These are phyloP conservation scores for Heliconius congener DNA, from an alignment of 1,140 invertebrate genomes.

Conservation along the genomic window DNA sequence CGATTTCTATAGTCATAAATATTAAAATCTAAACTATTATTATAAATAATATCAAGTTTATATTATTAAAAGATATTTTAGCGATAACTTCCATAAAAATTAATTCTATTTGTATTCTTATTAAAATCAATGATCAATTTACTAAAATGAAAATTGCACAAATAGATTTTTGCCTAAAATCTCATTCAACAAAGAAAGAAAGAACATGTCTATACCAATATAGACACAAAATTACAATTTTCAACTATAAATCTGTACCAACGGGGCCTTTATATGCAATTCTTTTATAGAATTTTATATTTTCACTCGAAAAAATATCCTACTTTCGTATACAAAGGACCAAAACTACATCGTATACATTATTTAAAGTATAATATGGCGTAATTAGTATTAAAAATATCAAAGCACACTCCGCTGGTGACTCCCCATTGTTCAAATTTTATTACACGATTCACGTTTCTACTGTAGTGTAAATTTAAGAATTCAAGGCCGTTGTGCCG, in stretches of 20 bases:
- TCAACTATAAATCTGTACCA: not conserved
- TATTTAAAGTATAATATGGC: constrained; percentile 4
- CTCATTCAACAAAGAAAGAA: not conserved
- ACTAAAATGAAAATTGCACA: not conserved
- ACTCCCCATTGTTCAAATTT: constrained; percentile 15
- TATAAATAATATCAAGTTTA: no score
- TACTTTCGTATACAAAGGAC: not conserved
- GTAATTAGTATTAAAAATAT: constrained; percentile 21
- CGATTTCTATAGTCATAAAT: no score
- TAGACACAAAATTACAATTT: not conserved
- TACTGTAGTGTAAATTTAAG: constrained; percentile 16
- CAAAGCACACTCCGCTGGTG: constrained; percentile 17
- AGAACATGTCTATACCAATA: not conserved
- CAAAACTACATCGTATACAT: not conserved
- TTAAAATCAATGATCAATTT: no score
- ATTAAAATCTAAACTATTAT: no score
- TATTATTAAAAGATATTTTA: not conserved
- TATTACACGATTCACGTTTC: constrained; percentile 21
- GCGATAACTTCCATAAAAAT: no score
- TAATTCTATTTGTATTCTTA: no score
- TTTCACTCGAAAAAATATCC: constrained; percentile 4
- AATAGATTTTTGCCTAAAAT: not conserved
- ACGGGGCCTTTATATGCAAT: not conserved
- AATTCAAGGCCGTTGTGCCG: constrained; percentile 1
- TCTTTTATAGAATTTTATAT: constrained; percentile 19